Conservation (phyloP, 1,140 invertebrate species). For the Bathynomus jamesi region DNA sequence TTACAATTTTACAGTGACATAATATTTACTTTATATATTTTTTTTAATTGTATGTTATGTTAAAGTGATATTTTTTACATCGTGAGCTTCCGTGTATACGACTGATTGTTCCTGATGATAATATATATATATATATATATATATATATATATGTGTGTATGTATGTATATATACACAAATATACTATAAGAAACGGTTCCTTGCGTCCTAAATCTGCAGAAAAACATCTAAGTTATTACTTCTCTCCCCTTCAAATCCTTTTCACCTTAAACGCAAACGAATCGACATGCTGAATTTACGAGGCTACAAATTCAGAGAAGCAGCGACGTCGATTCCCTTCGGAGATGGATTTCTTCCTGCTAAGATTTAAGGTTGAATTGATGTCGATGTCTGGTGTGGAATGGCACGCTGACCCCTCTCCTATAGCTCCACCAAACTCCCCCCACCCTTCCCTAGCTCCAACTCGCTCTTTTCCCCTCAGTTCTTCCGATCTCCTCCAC, state of each 20-base stretch:
- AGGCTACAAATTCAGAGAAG: neutral
- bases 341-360: neutral
- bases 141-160: neutral
- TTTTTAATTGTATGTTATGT: no score
- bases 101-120: no score
- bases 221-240: neutral
- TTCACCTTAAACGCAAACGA: neutral
- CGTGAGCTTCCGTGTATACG: no score
- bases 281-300: neutral
- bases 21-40: no score
- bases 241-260: neutral
- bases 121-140: constrained; percentile 3
- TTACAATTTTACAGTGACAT: no score
- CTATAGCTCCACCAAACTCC: neutral
- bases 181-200: neutral
- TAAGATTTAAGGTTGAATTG: neutral
- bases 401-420: neutral
- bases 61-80: no score
- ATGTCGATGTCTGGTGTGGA: neutral
- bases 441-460: no score
- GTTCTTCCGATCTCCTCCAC: no score
- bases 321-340: neutral
- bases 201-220: neutral
- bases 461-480: no score
- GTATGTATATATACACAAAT: neutral